Base-by-base conservation (phyloP, 2,113 vertebrate species). In the Crotophaga sulcirostris region DNA sequence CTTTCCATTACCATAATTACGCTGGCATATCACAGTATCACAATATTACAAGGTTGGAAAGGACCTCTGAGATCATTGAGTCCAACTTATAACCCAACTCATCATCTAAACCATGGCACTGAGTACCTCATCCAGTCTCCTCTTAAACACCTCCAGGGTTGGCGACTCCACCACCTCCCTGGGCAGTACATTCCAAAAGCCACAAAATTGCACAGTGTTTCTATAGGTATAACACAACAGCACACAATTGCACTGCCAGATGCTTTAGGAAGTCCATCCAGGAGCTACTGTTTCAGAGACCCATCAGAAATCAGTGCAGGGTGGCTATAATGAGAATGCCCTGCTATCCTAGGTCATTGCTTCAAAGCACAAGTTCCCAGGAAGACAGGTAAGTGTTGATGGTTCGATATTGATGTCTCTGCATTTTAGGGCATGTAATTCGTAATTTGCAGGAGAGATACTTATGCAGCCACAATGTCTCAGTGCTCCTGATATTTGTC, bases 401-500 rank as follows among this genome's bases (percentile, higher is more conserved):
- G 2, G 60, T 44, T 87, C 1, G 0, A 10, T 2, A 3, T 5
- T 33, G 66, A 68, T 28, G n/a, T 21, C 18, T 68, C 69, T 82
- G 73, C 66, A 49, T 69, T 91, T 79, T 47, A 64, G 49, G 31
- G 34, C 58, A 62, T 16, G 34, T 47, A 64, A 89, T 73, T 91
- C 24, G 13, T 79, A 34, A 93, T 91, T 87, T 89, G 23, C 44
- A 58, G 60, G 54, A 79, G 80, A 92, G 21, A 44, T 38, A 59
- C 56, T 70, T 18, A 29, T 11, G 44, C 25, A 90, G 25, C 19
- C 16, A 9, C 38, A 64, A 33, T 2, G 6, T 40, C 47, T 70
- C 29, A 7, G 36, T 40, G 63, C 63, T 89, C 38, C 59, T 84
- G 59, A 1, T 73, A 38, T 38, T 49, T 74, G 79, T 11, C 73